Evolutionary conservation across 1,140 invertebrate genomes (phyloP).

Genomic region (Caenorhabditis latens): DNA sequence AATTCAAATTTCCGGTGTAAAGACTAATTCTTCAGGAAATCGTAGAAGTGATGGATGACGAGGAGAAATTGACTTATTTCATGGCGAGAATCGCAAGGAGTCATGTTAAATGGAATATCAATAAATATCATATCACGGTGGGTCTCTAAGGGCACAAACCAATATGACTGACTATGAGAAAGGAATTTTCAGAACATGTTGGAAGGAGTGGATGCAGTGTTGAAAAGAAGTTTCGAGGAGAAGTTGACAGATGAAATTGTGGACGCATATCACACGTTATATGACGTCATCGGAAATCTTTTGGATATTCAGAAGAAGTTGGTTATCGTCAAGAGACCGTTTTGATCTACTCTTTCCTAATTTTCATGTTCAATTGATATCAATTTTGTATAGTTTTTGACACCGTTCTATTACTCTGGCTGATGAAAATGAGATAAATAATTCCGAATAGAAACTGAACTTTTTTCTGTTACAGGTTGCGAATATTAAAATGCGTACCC

Average conservation of each 20-base stretch:
- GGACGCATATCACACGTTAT: constrained; percentile 58
- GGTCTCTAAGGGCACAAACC: neutral
- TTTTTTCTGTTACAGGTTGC: too few relatives aligned
- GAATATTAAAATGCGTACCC: too few relatives aligned
- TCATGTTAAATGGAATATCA: constrained; percentile 70
- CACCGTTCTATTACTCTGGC: too few relatives aligned
- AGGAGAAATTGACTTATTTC: constrained; percentile 59
- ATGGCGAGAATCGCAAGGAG: constrained; percentile 68
- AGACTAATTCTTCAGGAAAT: constrained; percentile 58
- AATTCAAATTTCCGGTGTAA: constrained; percentile 1
- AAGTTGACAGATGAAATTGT: constrained; percentile 50
- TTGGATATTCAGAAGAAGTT: constrained; percentile 63
- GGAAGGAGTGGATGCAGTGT: constrained; percentile 64
- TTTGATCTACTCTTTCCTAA: neutral
- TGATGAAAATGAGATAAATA: too few relatives aligned
- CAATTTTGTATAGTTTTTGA: too few relatives aligned
- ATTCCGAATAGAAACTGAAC: too few relatives aligned
- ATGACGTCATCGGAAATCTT: constrained; percentile 65
- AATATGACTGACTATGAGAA: neutral
- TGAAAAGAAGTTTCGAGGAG: constrained; percentile 32
- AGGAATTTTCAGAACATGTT: constrained; percentile 67
- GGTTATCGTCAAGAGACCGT: constrained; percentile 28
- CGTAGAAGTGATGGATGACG: constrained; percentile 70
- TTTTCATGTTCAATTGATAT: neutral
- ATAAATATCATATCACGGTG: constrained; percentile 72